Evolutionary conservation across 2,888 invertebrate genomes (phyloP), one percentile per base, ranked within the genome.

Genomic region (Pyralis farinalis): DNA sequence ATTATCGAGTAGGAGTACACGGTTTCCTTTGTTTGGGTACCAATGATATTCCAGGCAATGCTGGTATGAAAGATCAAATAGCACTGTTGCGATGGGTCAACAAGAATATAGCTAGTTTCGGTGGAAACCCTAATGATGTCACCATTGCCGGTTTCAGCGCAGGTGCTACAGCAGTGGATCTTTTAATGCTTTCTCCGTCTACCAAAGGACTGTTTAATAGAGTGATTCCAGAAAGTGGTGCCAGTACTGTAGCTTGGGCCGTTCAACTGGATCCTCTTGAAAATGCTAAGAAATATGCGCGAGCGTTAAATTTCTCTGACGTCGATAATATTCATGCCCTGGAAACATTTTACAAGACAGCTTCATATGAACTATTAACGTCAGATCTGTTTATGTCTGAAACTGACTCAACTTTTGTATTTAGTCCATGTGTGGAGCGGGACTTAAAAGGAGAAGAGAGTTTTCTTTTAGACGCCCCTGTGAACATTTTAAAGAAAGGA

Each of bases 141-240:
- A 67, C 65, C 5, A 33, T 58, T 3, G 45, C 42, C 2, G 66
- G 66, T 1, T 55, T 36, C 7, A 64, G 64, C 32, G 59, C 66
- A 11, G 66, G 66, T 4, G 47, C 56, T 0, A 37, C 56, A 0
- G 34, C 60, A 1, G 57, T 52, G 1, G 61, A 56, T 16, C 51
- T 63, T 7, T 12, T 65, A 4, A 45, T 52, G 46, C 20, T 65
- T 2, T 60, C 62, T 3, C 47, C 58, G 7, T 56, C 56, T 33
- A 12, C 74, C 0, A 45, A 55, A 40, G 74, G 70, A 0, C 38
- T 76, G 1, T 75, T 72, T 21, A 57, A 61, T 12, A 67, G 63
- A 55, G 70, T 63, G 0, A 68, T 73, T 12, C 55, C 63, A 0
- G 68, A 70, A 30, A 75, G 77, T 34, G 75, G 72, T 8, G 51